phyloP scores from a whole-genome alignment of 2,113 vertebrate genomes.

The Archilochus colubris region DNA sequence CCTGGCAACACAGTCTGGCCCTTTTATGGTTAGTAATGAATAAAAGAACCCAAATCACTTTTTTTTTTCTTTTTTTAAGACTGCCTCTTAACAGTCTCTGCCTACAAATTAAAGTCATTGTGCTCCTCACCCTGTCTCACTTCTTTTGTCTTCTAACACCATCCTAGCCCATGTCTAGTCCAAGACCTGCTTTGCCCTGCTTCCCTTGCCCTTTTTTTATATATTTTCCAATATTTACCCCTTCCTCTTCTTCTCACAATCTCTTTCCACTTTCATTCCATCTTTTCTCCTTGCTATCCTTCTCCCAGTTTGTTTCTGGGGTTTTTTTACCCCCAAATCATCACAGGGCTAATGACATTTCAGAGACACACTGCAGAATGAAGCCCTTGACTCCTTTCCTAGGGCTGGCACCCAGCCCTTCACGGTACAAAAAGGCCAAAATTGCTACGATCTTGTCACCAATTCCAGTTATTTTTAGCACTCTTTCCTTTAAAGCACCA shows the following conservation, averaged over 20 bases:
- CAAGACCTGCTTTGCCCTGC: not conserved
- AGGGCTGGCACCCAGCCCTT: conserved; percentile 38
- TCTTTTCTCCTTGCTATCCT: not conserved
- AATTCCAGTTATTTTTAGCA: conserved; percentile 43
- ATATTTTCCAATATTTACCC: not conserved
- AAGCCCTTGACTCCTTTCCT: not conserved
- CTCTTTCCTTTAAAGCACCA: conserved; percentile 17
- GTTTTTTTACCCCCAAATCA: not conserved
- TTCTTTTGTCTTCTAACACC: conserved; percentile 28
- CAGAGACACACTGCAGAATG: not conserved
- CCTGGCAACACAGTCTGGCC: conserved; percentile 62
- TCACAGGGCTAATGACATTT: not conserved
- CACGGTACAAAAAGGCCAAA: conserved; percentile 20
- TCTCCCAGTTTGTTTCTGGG: no score
- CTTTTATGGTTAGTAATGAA: conserved; percentile 74
- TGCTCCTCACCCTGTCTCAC: not conserved
- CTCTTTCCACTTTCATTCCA: not conserved
- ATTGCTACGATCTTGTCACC: conserved; percentile 50
- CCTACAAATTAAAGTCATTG: conserved; percentile 70
- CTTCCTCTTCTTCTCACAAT: not conserved
- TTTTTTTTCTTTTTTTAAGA: not conserved
- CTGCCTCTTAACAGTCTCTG: conserved; percentile 46
- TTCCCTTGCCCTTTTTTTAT: not conserved
- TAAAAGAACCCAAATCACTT: conserved; percentile 72
- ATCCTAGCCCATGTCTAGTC: not conserved